These are phyloP conservation scores for Leucoraja erinaceus DNA, from an alignment of 2,113 vertebrate species.

Conservation along the genomic window DNA sequence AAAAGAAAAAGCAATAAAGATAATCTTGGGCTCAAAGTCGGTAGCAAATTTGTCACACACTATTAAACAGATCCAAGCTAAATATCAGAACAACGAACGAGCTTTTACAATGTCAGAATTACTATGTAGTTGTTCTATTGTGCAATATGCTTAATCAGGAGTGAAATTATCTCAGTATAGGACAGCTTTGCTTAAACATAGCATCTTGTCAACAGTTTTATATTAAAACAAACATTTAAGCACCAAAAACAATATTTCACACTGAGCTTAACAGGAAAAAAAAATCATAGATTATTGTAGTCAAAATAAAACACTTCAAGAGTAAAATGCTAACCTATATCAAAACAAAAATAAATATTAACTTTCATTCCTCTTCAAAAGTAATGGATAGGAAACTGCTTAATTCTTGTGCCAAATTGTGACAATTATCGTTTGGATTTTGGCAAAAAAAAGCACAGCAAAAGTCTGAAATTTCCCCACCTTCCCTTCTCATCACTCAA, in stretches of 20 bases:
- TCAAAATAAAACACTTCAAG: too few relatives aligned
- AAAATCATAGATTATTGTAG: background rate
- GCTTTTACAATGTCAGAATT: background rate
- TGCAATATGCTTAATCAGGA: too few relatives aligned
- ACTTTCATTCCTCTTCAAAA: background rate
- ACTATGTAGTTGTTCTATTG: background rate
- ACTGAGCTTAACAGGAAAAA: background rate
- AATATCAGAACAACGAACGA: background rate
- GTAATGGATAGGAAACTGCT: background rate
- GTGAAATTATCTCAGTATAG: background rate
- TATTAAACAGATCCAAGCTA: background rate
- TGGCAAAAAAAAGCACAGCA: background rate
- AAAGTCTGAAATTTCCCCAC: background rate
- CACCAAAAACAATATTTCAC: slow-evolving; percentile 13
- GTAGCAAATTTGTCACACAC: background rate
- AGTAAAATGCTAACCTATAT: background rate
- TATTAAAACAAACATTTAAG: background rate
- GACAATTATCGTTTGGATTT: slow-evolving; percentile 24
- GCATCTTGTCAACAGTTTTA: background rate
- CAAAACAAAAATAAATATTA: background rate
- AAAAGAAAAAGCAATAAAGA: background rate
- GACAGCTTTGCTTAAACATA: background rate
- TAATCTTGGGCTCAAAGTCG: background rate
- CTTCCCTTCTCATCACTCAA: background rate
- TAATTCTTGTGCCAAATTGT: background rate